Base-by-base conservation (phyloP, 2,888 invertebrate species). In the Masnerella sp. region DNA sequence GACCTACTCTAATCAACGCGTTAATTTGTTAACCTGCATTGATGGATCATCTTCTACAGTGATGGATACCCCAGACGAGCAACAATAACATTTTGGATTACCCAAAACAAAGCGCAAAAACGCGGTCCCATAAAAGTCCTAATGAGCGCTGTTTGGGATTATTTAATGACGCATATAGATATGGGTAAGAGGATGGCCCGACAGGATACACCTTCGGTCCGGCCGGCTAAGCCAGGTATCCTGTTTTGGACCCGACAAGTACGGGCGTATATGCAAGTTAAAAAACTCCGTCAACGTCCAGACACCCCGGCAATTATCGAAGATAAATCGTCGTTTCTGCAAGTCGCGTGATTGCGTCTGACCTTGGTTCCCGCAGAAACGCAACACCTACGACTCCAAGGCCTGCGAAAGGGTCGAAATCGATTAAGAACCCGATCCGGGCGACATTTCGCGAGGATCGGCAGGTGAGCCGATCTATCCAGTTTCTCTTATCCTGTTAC, bases 71-170 rank as follows among this genome's bases (percentile, higher is more conserved):
- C 43, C 22, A 17, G 22, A 30, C 32, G 3, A 36, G 11, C 34
- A 40, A 8, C 52, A 49, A 67, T 52, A 65, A 67, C 61, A 62
- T 59, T 52, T 56, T 8, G 20, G 42, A 38, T 67, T 72, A 61
- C 61, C 42, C 61, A 40, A 65, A 72, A 64, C 28, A 52, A 72
- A 59, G 40, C 9, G 61, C 59, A 65, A 56, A 72, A 85, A 84
- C 83, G 84, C 81, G 78, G 82, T 79, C 81, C 82, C 83, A 80
- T 83, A 83, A 83, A 83, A 81, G 82, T 83, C 82, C 83, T 85
- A 84, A 85, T 85, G 84, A 85, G 82, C 80, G 79, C 79, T 80
- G 78, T 77, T 77, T 75, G 64, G 80, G 82, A 83, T 84, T 85
- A 84, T 85, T 85, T 85, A 85, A 85, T 85, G 84, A 81, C 79